Conservation (phyloP, 2,888 invertebrate species). For the Cephalotes varians region DNA sequence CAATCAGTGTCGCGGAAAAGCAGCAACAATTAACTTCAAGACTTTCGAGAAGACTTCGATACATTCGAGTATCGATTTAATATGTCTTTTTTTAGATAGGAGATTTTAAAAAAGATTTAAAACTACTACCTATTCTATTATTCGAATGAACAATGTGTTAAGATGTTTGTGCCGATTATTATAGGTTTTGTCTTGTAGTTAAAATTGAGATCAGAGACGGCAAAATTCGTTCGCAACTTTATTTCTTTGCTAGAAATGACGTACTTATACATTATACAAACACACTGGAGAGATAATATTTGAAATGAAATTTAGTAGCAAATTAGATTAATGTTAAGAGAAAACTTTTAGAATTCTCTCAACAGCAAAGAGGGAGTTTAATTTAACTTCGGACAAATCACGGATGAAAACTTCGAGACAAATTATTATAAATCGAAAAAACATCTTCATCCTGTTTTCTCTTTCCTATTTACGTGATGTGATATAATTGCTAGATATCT, state of each 20-base stretch:
- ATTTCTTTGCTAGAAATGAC: neutral
- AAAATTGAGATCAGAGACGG: neutral
- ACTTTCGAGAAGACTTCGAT: too few relatives aligned
- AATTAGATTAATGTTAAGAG: neutral
- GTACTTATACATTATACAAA: neutral
- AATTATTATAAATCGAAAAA: neutral
- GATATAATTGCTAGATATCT: conserved; percentile 14
- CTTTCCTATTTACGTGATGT: conserved; percentile 5
- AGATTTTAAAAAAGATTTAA: neutral
- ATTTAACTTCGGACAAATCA: neutral
- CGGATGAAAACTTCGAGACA: neutral
- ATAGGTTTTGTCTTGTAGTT: neutral
- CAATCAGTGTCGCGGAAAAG: too few relatives aligned
- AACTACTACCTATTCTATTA: too few relatives aligned
- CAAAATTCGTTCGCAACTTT: neutral
- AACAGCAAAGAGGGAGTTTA: neutral
- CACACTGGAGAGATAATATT: neutral
- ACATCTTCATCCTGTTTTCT: neutral
- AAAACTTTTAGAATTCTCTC: neutral
- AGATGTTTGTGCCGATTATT: neutral
- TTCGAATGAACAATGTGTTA: neutral
- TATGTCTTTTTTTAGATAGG: too few relatives aligned
- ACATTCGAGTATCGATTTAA: too few relatives aligned
- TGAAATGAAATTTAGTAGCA: neutral
- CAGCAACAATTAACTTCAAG: too few relatives aligned